These are phyloP conservation scores for Galagoides demidoff DNA, from an alignment of 2,797 vertebrate species.

Conservation along the genomic window DNA sequence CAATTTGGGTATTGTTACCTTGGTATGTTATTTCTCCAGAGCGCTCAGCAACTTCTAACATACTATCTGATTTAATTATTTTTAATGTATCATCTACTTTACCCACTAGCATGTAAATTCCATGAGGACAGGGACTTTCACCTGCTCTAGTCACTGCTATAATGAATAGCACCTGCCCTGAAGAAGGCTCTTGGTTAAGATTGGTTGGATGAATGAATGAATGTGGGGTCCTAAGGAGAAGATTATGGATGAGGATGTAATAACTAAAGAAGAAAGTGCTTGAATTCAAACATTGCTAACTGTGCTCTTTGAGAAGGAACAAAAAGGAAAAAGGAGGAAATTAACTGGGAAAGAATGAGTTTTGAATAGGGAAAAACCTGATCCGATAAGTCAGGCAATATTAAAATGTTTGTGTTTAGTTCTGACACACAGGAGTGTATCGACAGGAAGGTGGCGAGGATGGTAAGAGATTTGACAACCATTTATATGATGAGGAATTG, in stretches of 20 bases:
- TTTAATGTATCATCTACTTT: neutral
- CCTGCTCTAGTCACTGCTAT: neutral
- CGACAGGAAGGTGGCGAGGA: neutral
- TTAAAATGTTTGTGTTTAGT: neutral
- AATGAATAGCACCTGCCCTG: neutral
- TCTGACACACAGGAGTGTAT: neutral
- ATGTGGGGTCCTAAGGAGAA: no score
- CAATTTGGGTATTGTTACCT: neutral
- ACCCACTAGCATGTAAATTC: neutral
- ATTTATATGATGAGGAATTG: neutral
- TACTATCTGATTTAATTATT: neutral
- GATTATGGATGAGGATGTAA: neutral
- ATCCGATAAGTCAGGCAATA: neutral
- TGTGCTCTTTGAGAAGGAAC: neutral
- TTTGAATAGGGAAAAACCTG: neutral
- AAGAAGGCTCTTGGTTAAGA: neutral
- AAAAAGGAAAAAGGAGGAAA: neutral
- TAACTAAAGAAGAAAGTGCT: neutral
- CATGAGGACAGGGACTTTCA: neutral
- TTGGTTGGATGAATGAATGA: neutral
- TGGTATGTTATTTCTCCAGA: neutral
- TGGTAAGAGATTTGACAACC: neutral
- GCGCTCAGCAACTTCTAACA: neutral
- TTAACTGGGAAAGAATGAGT: neutral
- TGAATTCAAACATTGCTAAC: neutral